phyloP scores from a whole-genome alignment of 2,888 invertebrate species.

The Cataglyphis albicans region DNA sequence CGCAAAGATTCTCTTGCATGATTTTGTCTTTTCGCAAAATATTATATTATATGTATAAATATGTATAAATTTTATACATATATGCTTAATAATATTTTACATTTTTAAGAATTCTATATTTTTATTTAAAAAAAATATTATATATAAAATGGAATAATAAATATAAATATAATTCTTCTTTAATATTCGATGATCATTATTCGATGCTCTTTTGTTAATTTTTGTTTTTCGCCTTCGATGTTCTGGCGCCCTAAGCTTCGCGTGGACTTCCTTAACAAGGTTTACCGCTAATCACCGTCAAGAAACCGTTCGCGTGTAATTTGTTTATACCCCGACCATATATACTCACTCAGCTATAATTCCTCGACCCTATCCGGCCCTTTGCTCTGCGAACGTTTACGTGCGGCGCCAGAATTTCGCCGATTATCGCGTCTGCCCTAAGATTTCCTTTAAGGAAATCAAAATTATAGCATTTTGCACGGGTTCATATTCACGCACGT shows the following conservation, averaged over 20 bases:
- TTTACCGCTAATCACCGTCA: slow-evolving; percentile 83
- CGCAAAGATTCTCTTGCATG: neutral
- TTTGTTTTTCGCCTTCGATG: neutral
- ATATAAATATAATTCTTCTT: neutral
- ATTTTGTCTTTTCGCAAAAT: neutral
- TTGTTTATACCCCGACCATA: slow-evolving; percentile 83
- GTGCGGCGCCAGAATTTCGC: slow-evolving; percentile 66
- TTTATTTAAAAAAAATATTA: neutral
- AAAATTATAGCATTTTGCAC: slow-evolving; percentile 25
- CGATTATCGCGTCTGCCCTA: slow-evolving; percentile 69
- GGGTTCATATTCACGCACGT: slow-evolving; percentile 3
- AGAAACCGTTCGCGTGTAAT: slow-evolving; percentile 84
- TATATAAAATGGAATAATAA: neutral
- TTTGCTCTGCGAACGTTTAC: slow-evolving; percentile 50
- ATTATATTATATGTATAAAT: neutral
- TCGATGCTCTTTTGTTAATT: neutral
- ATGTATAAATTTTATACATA: neutral
- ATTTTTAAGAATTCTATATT: too few relatives aligned
- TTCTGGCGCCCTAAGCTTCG: neutral
- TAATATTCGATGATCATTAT: neutral
- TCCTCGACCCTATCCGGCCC: slow-evolving; percentile 67
- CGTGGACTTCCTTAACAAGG: slow-evolving; percentile 81
- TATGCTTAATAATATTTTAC: too few relatives aligned
- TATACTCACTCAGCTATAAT: slow-evolving; percentile 77
- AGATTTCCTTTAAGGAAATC: slow-evolving; percentile 65